These are phyloP conservation scores for Carposina sasakii DNA, from an alignment of 1,140 invertebrate genomes.

Conservation along the genomic window DNA sequence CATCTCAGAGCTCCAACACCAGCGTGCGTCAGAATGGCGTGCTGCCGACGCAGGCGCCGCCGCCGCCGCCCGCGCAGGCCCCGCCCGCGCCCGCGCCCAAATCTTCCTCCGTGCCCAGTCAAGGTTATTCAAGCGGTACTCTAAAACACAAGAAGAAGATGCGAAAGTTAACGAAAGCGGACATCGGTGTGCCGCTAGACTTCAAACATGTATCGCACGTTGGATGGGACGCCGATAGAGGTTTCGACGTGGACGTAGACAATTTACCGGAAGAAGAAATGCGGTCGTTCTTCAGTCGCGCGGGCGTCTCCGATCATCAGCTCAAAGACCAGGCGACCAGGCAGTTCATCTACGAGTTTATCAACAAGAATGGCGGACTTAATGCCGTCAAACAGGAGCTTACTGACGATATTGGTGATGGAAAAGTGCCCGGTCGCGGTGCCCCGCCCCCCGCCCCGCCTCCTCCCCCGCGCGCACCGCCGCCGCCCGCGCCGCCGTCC, in stretches of 20 bases:
- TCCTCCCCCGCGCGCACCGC: too few relatives aligned
- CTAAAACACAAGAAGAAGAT: slow-evolving; percentile 54
- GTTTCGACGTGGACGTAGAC: slow-evolving; percentile 81
- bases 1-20: slow-evolving; percentile 6
- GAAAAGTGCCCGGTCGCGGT: too few relatives aligned
- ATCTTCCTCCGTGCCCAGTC: too few relatives aligned
- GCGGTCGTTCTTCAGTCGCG: slow-evolving; percentile 84
- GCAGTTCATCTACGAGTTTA: slow-evolving; percentile 96
- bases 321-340: slow-evolving; percentile 89
- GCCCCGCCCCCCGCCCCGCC: too few relatives aligned
- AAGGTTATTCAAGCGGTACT: too few relatives aligned
- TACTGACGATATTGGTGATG: too few relatives aligned
- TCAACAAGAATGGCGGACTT: slow-evolving; percentile 86
- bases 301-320: slow-evolving; percentile 86
- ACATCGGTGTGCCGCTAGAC: slow-evolving; percentile 91
- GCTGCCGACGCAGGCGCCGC: slow-evolving; percentile 17
- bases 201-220: slow-evolving; percentile 94
- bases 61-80: slow-evolving; percentile 26
- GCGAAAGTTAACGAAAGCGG: slow-evolving; percentile 87
- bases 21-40: slow-evolving; percentile 3
- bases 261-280: slow-evolving; percentile 81
- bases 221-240: slow-evolving; percentile 87
- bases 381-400: slow-evolving; percentile 79
- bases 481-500: slow-evolving; percentile 18
- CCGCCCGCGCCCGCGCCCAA: slow-evolving; percentile 25